A percentile compares a stretch with the other conserved stretches of the same genome.
Evolutionary conservation across 2,888 invertebrate genomes (phyloP).

Genomic region (Dioctria linearis): DNA sequence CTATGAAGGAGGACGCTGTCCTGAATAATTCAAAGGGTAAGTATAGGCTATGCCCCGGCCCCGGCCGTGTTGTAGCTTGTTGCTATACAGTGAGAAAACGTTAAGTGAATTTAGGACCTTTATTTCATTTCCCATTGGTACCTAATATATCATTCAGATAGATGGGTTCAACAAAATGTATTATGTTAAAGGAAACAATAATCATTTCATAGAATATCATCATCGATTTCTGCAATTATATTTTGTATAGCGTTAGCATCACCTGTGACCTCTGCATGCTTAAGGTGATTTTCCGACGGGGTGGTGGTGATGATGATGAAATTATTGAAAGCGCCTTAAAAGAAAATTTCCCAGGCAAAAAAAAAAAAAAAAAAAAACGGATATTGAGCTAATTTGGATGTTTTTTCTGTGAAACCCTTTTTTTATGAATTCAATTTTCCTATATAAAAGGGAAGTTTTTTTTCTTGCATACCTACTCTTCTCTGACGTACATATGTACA

Average conservation of each 20-base stretch:
- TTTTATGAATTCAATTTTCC: slow-evolving; percentile 31
- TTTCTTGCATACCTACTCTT: background rate
- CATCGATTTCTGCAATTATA: slow-evolving; percentile 39
- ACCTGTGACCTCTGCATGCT: slow-evolving; percentile 32
- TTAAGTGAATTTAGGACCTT: slow-evolving; percentile 5
- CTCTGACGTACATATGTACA: background rate
- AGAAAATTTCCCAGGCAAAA: background rate
- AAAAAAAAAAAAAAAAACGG: background rate
- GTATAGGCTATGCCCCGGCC: slow-evolving; percentile 38
- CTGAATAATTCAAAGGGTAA: slow-evolving; percentile 62
- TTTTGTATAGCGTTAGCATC: slow-evolving; percentile 16
- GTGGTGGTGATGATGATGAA: background rate
- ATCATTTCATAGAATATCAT: too few species aligned
- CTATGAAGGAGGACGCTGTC: slow-evolving; percentile 64
- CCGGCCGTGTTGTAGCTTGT: background rate
- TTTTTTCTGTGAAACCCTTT: slow-evolving; percentile 16
- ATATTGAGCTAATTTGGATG: slow-evolving; percentile 3
- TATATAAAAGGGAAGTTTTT: too few species aligned
- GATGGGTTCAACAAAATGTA: too few species aligned
- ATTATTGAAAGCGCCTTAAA: background rate
- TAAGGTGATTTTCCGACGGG: slow-evolving; percentile 18
- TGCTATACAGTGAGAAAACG: background rate
- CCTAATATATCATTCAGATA: slow-evolving; percentile 4
- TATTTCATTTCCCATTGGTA: background rate
- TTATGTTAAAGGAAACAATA: too few species aligned